A percentile compares a stretch with the other conserved stretches of the same genome.
Evolutionary conservation across 2,113 vertebrate species (phyloP).

Genomic region (Okapia johnstoni): DNA sequence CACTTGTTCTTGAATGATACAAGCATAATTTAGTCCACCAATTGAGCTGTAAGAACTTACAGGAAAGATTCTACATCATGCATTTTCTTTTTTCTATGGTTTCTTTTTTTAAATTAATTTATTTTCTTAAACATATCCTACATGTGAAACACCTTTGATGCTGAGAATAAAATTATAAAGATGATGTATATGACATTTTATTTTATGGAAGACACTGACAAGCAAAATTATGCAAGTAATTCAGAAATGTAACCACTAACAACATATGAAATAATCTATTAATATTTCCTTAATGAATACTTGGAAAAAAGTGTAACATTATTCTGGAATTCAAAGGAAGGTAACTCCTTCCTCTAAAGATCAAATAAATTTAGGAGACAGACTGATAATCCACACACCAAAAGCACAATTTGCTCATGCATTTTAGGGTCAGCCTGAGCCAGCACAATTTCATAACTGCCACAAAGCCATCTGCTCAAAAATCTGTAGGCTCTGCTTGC

Average conservation of each 20-base stretch:
- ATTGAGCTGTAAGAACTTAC: neutral
- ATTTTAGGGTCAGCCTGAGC: neutral
- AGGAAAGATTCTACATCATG: neutral
- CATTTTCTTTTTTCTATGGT: neutral
- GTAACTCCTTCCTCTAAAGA: neutral
- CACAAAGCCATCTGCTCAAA: neutral
- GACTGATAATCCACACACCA: neutral
- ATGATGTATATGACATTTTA: neutral
- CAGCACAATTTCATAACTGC: conserved; percentile 9
- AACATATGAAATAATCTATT: neutral
- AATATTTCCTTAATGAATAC: neutral
- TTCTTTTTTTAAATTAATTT: neutral
- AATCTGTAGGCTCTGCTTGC: neutral
- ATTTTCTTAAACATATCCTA: neutral
- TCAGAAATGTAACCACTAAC: neutral
- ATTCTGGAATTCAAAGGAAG: neutral
- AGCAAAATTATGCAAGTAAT: neutral
- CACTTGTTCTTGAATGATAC: neutral
- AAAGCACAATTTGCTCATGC: neutral
- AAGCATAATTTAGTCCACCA: neutral
- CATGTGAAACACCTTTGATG: neutral
- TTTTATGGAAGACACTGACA: neutral
- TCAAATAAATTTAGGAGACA: neutral
- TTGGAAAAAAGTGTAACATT: neutral
- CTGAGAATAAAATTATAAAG: neutral